Evolutionary conservation across 92 coral and sea anemone species (phyloP).

Genomic region (Desmophyllum pertusum): DNA sequence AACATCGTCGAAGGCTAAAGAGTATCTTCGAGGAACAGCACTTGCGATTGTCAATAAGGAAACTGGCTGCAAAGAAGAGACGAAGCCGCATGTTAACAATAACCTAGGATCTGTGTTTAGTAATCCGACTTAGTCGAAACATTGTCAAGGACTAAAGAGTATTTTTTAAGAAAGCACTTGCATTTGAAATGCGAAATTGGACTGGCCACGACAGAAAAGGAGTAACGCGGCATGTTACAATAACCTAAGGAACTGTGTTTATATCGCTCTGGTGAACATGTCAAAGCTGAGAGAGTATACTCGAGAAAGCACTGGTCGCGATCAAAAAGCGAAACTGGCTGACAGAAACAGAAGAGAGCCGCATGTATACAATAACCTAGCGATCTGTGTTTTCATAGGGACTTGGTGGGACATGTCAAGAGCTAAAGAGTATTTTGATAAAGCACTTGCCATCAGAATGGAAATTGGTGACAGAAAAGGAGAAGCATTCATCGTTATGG

Average conservation of each 20-base stretch:
- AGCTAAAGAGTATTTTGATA: neutral
- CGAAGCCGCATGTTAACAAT: neutral
- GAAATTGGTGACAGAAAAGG: slow-evolving; percentile 1
- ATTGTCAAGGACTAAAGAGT: neutral
- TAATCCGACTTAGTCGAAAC: neutral
- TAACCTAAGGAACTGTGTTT: neutral
- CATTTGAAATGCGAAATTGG: no score
- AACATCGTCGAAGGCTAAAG: neutral
- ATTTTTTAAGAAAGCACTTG: neutral
- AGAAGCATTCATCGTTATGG: neutral
- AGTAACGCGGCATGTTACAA: neutral
- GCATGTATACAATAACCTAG: neutral
- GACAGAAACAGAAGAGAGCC: neutral
- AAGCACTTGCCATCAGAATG: neutral
- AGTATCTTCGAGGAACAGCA: neutral
- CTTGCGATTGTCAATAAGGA: neutral
- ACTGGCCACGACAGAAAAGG: no score
- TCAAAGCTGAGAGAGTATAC: neutral
- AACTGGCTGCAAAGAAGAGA: slow-evolving; percentile 14
- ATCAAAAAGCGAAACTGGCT: neutral
- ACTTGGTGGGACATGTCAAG: slow-evolving; percentile 7
- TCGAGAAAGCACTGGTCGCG: neutral
- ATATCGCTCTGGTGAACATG: neutral
- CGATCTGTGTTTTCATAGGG: neutral
- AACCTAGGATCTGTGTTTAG: neutral